These are phyloP conservation scores for Drosophila ercepeae DNA, from an alignment of 1,140 invertebrate species.

Conservation along the genomic window DNA sequence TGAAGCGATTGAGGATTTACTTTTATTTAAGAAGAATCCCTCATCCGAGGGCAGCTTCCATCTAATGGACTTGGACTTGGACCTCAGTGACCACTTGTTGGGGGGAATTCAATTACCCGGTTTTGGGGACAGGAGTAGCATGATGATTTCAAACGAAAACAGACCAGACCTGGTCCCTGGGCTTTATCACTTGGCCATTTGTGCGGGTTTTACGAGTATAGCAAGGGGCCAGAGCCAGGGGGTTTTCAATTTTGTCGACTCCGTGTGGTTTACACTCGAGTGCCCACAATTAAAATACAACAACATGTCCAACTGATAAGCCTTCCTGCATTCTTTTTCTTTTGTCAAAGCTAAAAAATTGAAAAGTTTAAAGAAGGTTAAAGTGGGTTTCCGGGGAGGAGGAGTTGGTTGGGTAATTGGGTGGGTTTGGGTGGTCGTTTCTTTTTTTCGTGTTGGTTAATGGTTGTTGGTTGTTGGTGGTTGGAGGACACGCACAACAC, in stretches of 20 bases:
- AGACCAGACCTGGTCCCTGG: too few species aligned
- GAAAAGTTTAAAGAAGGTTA: conserved; percentile 66
- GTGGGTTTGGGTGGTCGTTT: neutral
- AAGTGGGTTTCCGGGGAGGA: neutral
- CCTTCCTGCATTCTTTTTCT: conserved; percentile 75
- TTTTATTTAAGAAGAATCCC: too few species aligned
- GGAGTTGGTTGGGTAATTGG: neutral
- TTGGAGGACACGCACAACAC: conserved; percentile 33
- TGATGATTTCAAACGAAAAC: too few species aligned
- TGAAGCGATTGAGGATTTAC: too few species aligned
- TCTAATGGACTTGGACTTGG: conserved; percentile 32
- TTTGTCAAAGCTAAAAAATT: conserved; percentile 53
- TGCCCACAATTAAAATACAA: conserved; percentile 80
- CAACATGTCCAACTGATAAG: conserved; percentile 80
- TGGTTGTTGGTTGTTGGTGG: neutral
- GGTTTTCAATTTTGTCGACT: neutral
- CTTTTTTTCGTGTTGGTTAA: neutral
- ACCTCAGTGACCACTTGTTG: conserved; percentile 32
- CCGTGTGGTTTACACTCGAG: conserved; percentile 70
- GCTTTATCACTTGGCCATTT: conserved; percentile 49
- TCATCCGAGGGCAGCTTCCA: too few species aligned
- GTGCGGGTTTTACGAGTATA: conserved; percentile 36
- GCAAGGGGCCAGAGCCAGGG: neutral
- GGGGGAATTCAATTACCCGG: conserved; percentile 41
- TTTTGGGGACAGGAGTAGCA: neutral